A percentile compares a stretch with the other conserved stretches of the same genome.
These are phyloP conservation scores for Tetraodon nigroviridis DNA, from an alignment of 2,113 vertebrate species.

Conservation along the genomic window DNA sequence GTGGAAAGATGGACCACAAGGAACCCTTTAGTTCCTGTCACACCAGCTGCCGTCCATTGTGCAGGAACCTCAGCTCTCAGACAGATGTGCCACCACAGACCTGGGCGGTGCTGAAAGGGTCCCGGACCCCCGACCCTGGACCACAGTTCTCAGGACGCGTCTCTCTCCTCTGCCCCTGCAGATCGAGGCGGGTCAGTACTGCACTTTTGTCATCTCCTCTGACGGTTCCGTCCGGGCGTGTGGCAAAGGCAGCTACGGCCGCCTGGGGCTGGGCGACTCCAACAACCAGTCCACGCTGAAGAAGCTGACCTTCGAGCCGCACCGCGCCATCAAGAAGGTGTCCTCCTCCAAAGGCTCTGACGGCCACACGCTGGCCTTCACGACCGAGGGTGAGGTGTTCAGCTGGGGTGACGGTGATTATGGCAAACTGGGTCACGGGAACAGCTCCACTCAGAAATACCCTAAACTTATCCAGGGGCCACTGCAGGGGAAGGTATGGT, in stretches of 20 bases:
- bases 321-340: slow-evolving; percentile 76
- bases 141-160: neutral
- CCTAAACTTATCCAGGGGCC: slow-evolving; percentile 80
- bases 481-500: slow-evolving; percentile 75
- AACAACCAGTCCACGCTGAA: slow-evolving; percentile 80
- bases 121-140: too few relatives aligned
- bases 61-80: too few relatives aligned
- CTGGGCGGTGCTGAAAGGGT: too few relatives aligned
- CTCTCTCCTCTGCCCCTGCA: slow-evolving; percentile 24
- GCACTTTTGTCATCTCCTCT: slow-evolving; percentile 77
- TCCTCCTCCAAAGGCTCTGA: slow-evolving; percentile 81
- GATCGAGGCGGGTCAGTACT: slow-evolving; percentile 83
- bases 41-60: too few relatives aligned
- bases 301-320: slow-evolving; percentile 78
- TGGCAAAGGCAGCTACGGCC: slow-evolving; percentile 80
- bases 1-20: too few relatives aligned
- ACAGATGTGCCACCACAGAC: too few relatives aligned
- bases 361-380: slow-evolving; percentile 79
- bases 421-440: slow-evolving; percentile 80
- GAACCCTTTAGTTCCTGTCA: too few relatives aligned
- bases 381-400: slow-evolving; percentile 78
- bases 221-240: slow-evolving; percentile 78
- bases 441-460: slow-evolving; percentile 82
- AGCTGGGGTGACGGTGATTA: slow-evolving; percentile 83
- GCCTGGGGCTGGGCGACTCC: slow-evolving; percentile 78